These are phyloP conservation scores for Dryoscopus gambensis DNA, from an alignment of 2,113 vertebrate genomes.

Conservation along the genomic window DNA sequence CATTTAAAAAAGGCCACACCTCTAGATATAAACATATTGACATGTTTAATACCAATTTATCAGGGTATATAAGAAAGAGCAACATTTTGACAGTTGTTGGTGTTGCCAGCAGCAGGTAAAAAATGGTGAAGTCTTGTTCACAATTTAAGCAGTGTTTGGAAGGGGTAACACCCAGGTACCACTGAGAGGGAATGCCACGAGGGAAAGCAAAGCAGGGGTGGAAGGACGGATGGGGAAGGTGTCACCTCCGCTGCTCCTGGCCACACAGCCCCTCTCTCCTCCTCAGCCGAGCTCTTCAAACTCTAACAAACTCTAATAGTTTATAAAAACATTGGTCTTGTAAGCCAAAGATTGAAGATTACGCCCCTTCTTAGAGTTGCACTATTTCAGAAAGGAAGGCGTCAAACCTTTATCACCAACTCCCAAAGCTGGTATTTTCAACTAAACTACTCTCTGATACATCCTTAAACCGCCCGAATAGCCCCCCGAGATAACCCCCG, in stretches of 20 bases:
- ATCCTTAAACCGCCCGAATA: no score
- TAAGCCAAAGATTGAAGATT: no score
- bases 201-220: background rate
- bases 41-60: background rate
- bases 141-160: background rate
- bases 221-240: background rate
- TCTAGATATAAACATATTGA: background rate
- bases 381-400: no score
- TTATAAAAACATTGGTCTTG: no score
- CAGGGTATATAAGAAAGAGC: background rate
- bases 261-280: background rate
- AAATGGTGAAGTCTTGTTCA: background rate
- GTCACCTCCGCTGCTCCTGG: background rate
- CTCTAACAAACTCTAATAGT: no score
- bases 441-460: no score
- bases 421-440: no score
- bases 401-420: no score
- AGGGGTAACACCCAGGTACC: background rate
- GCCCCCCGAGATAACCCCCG: no score
- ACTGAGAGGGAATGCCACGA: background rate
- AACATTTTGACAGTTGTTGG: background rate
- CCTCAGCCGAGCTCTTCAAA: background rate
- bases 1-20: background rate
- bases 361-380: no score
- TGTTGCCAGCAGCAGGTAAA: background rate